phyloP scores from a whole-genome alignment of 2,113 vertebrate genomes.

The Puffinus mauretanicus region DNA sequence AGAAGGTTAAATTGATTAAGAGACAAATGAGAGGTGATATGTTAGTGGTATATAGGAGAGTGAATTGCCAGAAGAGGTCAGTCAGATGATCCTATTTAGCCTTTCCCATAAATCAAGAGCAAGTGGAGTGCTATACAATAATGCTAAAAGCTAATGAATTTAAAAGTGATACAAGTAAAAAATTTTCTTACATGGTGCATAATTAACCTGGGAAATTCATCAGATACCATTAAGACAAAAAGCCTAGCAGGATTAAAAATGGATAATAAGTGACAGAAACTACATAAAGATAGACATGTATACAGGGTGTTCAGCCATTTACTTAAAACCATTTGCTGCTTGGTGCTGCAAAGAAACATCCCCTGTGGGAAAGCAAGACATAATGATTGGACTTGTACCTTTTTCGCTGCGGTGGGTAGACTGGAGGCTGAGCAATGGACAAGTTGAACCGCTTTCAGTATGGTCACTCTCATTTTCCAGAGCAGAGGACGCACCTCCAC shows the following conservation, averaged over 20 bases:
- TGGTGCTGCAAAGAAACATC: slow-evolving; percentile 20
- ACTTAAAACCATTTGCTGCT: slow-evolving; percentile 43
- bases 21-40: slow-evolving; percentile 62
- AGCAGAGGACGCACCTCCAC: background rate
- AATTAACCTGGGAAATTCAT: slow-evolving; percentile 64
- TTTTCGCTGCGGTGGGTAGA: background rate
- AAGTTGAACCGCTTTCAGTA: background rate
- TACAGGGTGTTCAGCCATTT: background rate
- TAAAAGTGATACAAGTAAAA: slow-evolving; percentile 64
- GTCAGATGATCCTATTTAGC: slow-evolving; percentile 54
- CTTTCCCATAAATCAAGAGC: slow-evolving; percentile 63
- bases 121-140: slow-evolving; percentile 49
- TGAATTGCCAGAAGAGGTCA: slow-evolving; percentile 63
- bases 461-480: background rate
- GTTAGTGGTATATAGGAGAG: slow-evolving; percentile 59
- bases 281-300: slow-evolving; percentile 8
- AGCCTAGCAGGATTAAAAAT: slow-evolving; percentile 56
- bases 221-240: slow-evolving; percentile 64
- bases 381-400: background rate
- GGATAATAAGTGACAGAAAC: slow-evolving; percentile 46
- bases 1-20: slow-evolving; percentile 58
- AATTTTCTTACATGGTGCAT: slow-evolving; percentile 60
- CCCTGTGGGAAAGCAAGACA: background rate
- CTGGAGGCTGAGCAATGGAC: background rate
- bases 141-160: slow-evolving; percentile 67